A percentile compares a stretch with the other conserved stretches of the same genome.
Evolutionary conservation across 2,888 invertebrate genomes (phyloP).

Genomic region (Erebia ligea): DNA sequence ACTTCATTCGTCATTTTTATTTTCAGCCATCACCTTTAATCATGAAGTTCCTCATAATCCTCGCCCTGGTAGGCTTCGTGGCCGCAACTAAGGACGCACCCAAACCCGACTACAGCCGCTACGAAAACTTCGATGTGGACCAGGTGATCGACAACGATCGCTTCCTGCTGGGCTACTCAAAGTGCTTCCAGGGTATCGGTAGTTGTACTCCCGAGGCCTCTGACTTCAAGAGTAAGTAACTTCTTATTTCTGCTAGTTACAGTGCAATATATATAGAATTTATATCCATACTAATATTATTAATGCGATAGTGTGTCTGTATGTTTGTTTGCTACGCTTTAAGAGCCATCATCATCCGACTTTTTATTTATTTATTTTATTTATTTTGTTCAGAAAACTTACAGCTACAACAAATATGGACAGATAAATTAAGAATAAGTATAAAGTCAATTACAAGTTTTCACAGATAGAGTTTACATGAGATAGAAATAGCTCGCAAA

Average conservation of each 20-base stretch:
- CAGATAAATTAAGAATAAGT: too few relatives aligned
- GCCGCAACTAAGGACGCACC: slow-evolving; percentile 46
- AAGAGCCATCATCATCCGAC: too few relatives aligned
- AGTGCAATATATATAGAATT: too few relatives aligned
- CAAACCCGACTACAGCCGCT: slow-evolving; percentile 46
- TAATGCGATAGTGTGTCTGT: too few relatives aligned
- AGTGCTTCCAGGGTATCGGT: slow-evolving; percentile 52
- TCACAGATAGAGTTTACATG: too few relatives aligned
- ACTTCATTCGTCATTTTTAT: not conserved
- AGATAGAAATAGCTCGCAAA: too few relatives aligned
- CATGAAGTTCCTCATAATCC: slow-evolving; percentile 53
- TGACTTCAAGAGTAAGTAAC: slow-evolving; percentile 55
- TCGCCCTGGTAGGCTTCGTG: slow-evolving; percentile 47
- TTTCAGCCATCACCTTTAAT: not conserved
- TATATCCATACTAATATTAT: too few relatives aligned
- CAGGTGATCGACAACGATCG: slow-evolving; percentile 47
- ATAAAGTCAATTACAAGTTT: too few relatives aligned
- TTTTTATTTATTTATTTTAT: too few relatives aligned
- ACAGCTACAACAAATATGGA: too few relatives aligned
- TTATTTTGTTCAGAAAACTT: too few relatives aligned
- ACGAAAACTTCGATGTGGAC: slow-evolving; percentile 53
- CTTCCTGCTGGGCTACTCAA: slow-evolving; percentile 47
- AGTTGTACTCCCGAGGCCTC: slow-evolving; percentile 58
- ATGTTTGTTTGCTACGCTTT: too few relatives aligned
- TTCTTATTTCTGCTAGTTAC: not conserved